These are phyloP conservation scores for Rhabdomys pumilio DNA, from an alignment of 2,797 vertebrate genomes.

Conservation along the genomic window DNA sequence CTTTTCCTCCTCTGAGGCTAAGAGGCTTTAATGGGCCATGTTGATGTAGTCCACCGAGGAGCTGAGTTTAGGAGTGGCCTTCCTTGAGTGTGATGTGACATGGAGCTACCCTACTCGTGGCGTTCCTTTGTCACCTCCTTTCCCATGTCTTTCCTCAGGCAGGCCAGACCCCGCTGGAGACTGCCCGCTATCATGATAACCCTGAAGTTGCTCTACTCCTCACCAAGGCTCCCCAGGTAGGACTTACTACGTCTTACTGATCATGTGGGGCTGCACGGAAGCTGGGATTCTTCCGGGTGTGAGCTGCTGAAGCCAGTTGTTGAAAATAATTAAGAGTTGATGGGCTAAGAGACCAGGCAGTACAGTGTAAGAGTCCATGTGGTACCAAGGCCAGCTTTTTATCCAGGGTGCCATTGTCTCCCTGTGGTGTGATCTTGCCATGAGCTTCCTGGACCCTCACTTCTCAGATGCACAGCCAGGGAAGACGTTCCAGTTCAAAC, in stretches of 20 bases:
- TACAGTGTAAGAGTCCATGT: fast-evolving
- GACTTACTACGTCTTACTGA: neutral
- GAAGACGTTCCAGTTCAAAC: neutral
- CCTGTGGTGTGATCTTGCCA: neutral
- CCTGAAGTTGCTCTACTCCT: conserved; percentile 96
- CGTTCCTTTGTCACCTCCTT: conserved; percentile 8
- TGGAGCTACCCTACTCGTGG: neutral
- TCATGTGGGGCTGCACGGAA: neutral
- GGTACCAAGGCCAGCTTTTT: neutral
- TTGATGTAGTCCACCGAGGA: fast-evolving
- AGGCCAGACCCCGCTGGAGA: conserved; percentile 95
- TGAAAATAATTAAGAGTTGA: neutral
- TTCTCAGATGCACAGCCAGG: neutral
- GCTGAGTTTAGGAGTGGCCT: neutral
- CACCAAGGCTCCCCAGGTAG: conserved; percentile 97
- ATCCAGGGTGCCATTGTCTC: neutral
- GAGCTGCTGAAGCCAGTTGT: neutral
- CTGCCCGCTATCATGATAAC: conserved; percentile 95
- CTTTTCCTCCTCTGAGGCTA: neutral
- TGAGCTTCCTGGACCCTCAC: neutral
- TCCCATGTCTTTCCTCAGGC: conserved; percentile 88
- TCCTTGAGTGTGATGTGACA: neutral
- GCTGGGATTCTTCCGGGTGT: neutral
- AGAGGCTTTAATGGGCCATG: neutral
- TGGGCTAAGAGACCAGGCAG: neutral